These are phyloP conservation scores for Porites australiensis DNA, from an alignment of 64 coral and sea anemone genomes.

Conservation along the genomic window DNA sequence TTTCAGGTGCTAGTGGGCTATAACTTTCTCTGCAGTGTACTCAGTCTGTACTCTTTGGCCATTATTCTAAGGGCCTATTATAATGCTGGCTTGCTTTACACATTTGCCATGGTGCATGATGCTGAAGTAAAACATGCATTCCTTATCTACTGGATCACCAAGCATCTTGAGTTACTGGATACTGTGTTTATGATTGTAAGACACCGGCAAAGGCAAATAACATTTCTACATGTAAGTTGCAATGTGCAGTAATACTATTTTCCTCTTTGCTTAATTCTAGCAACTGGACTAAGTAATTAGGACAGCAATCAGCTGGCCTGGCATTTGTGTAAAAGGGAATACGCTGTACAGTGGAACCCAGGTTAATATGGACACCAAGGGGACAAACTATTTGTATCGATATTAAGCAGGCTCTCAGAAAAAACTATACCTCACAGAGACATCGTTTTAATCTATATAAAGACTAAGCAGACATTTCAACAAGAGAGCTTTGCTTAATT, in stretches of 20 bases:
- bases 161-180: constrained; percentile 88
- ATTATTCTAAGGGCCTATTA: constrained; percentile 51
- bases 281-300: too few species aligned
- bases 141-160: constrained; percentile 85
- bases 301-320: too few species aligned
- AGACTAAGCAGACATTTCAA: too few species aligned
- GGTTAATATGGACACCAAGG: too few species aligned
- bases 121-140: constrained; percentile 80
- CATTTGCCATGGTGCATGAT: constrained; percentile 84
- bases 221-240: constrained; percentile 92
- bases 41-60: constrained; percentile 85
- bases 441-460: too few species aligned
- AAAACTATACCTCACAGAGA: too few species aligned
- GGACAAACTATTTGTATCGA: too few species aligned
- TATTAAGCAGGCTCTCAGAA: too few species aligned
- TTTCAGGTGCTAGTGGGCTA: constrained; percentile 86
- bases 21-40: constrained; percentile 86
- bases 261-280: too few species aligned
- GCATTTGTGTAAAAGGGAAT: too few species aligned
- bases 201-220: constrained; percentile 89
- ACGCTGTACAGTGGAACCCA: too few species aligned
- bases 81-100: constrained; percentile 31
- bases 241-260: neutral
- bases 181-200: constrained; percentile 97
- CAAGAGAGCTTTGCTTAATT: too few species aligned